These are phyloP conservation scores for Anguilla pacifica DNA, from an alignment of 2,797 vertebrate genomes.

Conservation along the genomic window DNA sequence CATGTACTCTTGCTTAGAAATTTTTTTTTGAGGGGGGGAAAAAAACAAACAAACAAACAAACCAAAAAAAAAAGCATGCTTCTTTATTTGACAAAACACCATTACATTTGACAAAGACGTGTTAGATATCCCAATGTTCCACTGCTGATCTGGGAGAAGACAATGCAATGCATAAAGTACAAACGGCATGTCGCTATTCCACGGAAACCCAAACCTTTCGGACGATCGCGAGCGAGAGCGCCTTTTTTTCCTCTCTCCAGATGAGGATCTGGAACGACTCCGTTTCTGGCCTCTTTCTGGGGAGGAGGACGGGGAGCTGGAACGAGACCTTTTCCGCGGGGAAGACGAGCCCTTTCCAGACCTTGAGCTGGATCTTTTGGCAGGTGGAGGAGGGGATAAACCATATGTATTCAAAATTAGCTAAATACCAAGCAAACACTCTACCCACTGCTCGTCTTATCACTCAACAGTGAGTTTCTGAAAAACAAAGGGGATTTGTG, in stretches of 20 bases:
- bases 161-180: conserved; percentile 34
- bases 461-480: neutral
- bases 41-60: too few species aligned
- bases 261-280: conserved; percentile 96
- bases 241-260: conserved; percentile 96
- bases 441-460: neutral
- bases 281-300: conserved; percentile 92
- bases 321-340: conserved; percentile 90
- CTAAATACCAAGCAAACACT: conserved; percentile 47
- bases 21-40: neutral
- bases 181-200: conserved; percentile 88
- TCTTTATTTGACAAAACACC: conserved; percentile 32
- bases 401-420: conserved; percentile 76
- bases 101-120: conserved; percentile 27
- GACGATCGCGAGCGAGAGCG: conserved; percentile 97
- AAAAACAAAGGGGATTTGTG: neutral
- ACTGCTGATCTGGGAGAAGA: conserved; percentile 48
- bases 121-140: conserved; percentile 43
- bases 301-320: conserved; percentile 88
- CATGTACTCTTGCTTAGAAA: conserved; percentile 15
- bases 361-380: conserved; percentile 99
- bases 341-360: conserved; percentile 95
- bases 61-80: conserved; percentile 51
- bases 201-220: conserved; percentile 99
- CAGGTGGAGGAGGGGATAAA: conserved; percentile 83